A percentile compares a stretch with the other conserved stretches of the same genome.
These are phyloP conservation scores for Progne subis DNA, from an alignment of 2,113 vertebrate species.

Conservation along the genomic window DNA sequence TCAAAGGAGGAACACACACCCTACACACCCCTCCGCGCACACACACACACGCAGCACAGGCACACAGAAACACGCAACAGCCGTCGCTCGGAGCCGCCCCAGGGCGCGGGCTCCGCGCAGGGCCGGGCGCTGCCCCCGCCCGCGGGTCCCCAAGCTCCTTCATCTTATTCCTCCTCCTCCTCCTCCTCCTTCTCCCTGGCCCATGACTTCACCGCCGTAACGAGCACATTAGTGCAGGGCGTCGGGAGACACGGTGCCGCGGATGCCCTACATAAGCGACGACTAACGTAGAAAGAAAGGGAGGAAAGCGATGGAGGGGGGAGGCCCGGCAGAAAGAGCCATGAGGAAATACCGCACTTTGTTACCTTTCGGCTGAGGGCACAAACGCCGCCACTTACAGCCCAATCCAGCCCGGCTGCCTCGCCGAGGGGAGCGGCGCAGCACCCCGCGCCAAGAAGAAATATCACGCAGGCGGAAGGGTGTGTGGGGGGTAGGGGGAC, in stretches of 20 bases:
- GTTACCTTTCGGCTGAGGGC: slow-evolving; percentile 4
- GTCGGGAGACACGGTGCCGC: slow-evolving; percentile 44
- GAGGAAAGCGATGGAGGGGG: not conserved
- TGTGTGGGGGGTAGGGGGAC: not conserved
- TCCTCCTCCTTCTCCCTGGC: not conserved
- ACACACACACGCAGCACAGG: not conserved
- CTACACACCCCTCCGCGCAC: not conserved
- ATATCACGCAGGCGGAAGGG: not conserved
- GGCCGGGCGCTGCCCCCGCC: slow-evolving; percentile 18
- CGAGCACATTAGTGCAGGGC: slow-evolving; percentile 25
- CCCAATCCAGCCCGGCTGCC: not conserved
- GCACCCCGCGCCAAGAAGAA: not conserved
- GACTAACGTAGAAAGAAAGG: slow-evolving; percentile 13
- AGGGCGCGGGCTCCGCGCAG: not conserved
- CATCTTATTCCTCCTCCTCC: not conserved
- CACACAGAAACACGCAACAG: not conserved
- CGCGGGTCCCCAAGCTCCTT: not conserved
- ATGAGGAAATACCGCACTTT: slow-evolving; percentile 9
- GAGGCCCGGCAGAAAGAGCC: slow-evolving; percentile 4
- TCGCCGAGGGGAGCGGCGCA: not conserved
- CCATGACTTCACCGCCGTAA: slow-evolving; percentile 64
- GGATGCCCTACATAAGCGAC: slow-evolving; percentile 73
- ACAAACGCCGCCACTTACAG: not conserved
- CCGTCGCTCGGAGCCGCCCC: not conserved
- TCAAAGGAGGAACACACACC: slow-evolving; percentile 21